A percentile compares a stretch with the other conserved stretches of the same genome.
Evolutionary conservation across 23 tunicate species (phyloP).

Genomic region (Diplosoma virens): DNA sequence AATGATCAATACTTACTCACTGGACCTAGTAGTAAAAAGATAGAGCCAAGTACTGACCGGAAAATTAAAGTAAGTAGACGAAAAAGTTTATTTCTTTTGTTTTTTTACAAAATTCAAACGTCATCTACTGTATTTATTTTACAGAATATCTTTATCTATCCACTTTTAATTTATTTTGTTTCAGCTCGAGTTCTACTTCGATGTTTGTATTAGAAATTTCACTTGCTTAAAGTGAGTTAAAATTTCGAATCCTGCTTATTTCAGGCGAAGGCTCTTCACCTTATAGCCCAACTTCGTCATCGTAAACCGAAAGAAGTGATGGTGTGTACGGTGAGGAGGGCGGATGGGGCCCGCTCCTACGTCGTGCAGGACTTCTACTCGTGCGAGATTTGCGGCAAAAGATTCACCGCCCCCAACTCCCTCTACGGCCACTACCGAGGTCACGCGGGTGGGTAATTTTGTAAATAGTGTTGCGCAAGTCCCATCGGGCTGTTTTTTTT

Average conservation of each 20-base stretch:
- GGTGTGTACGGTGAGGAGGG: constrained; percentile 55
- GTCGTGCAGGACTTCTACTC: constrained; percentile 64
- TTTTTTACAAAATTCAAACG: not conserved
- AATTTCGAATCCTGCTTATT: not conserved
- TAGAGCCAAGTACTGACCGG: constrained; percentile 25
- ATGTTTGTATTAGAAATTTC: not conserved
- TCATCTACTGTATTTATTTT: too few relatives aligned
- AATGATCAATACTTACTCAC: not conserved
- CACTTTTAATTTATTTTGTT: too few relatives aligned
- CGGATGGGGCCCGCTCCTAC: constrained; percentile 29
- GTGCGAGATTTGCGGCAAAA: constrained; percentile 66
- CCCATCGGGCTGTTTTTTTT: too few relatives aligned
- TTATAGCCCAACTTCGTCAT: constrained; percentile 40
- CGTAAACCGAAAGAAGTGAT: constrained; percentile 59
- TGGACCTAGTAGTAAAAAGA: constrained; percentile 33
- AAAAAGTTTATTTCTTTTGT: not conserved
- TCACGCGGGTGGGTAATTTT: constrained; percentile 66
- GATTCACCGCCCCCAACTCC: constrained; percentile 72
- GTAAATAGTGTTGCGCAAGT: too few relatives aligned
- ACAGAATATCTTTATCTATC: too few relatives aligned
- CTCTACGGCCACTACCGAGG: constrained; percentile 72
- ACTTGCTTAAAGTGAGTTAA: not conserved
- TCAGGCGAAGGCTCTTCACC: constrained; percentile 45
- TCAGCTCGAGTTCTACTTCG: too few relatives aligned
- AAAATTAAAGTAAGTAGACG: constrained; percentile 26